Base-by-base conservation (phyloP, 2,797 vertebrate genomes). In the Limnodromus scolopaceus region DNA sequence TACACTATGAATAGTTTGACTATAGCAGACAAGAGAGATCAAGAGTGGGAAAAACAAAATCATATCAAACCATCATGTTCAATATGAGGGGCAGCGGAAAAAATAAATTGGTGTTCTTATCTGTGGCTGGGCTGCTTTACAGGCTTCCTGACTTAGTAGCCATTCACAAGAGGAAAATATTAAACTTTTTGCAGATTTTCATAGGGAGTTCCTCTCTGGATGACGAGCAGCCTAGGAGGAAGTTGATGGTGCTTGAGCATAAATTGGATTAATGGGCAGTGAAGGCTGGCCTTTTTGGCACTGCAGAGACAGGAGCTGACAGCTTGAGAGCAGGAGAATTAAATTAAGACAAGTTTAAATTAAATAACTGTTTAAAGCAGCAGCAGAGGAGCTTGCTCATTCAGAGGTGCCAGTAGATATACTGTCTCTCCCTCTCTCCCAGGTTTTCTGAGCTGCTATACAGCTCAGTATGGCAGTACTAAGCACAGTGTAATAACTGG, bases 281-380 rank as follows among this genome's bases (percentile, higher is more conserved):
- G 80, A 94, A 96, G 68, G 49, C 60, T 91, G 88, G 77, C 48
- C 66, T 93, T 96, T 91, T 87, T 79, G 75, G 84, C 46, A 71
- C 61, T 89, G 71, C 25, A 66, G 80, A 92, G 74, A 86, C 61
- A 92, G 63, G 55, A 92, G 34, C 25, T 93, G 93, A 93, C 84
- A 96, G 87, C 45, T 84, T 58, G 57, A 95, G 77, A 90, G 32
- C 43, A 63, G 58, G 89, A 92, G 74, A 91, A 97, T 96, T 94
- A 83, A 93, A 93, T 95, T 89, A 92, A 78, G 81, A 83, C 36
- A 86, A 89, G 48, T 89, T 92, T 89, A 92, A 94, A 96, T 95
- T 89, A 87, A 96, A 95, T 95, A 94, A 80, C 77, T 84, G 32
- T 71, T 93, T 80, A 87, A 92, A 89, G 55, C 45, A 76, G 46